Base-by-base conservation (phyloP, 2,797 vertebrate genomes). In the Sibirionetta formosa region DNA sequence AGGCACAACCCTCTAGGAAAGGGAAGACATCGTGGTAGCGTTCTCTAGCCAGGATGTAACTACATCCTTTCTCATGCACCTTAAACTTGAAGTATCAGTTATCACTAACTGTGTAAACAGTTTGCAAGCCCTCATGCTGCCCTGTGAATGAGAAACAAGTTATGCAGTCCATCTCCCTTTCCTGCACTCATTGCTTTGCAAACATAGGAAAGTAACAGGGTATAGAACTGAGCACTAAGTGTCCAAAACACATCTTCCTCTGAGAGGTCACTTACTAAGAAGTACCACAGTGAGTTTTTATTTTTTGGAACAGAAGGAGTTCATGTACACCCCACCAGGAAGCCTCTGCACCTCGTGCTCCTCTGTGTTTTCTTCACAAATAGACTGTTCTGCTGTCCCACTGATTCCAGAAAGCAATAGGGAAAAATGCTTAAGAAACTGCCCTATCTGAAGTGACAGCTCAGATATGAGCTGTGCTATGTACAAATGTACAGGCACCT, bases 151-250 rank as follows among this genome's bases (percentile, higher is more conserved):
- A 66, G 29, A 76, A 60, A 31, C 15, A 51, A 76, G 40, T n/a
- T 71, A 54, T 63, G 42, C n/a, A 56, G 17, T 7, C n/a, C 18
- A 3, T 8, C 9, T 78, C 19, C 5, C 79, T 11, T n/a, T 86
- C 15, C 12, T 44, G 10, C 56, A 8, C 17, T 72, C 26, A 24
- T 80, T 2, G 0, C 13, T 1, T 0, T 69, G 44, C 16, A 75
- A 35, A 4, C 5, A 5, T 0, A 0, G 16, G 17, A 75, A 24
- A 29, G 20, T 50, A 0, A 0, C 44, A 77, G 36, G 36, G 38
- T 90, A 33, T 20, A 64, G 35, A 60, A 53, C 12, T 6, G 38
- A 29, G 35, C 81, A 42, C 7, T 11, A 18, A 71, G 53, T 46
- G 31, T 26, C 22, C 27, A 44, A 76, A 96, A 24, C 6, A 2